A percentile compares a stretch with the other conserved stretches of the same genome.
Conservation (phyloP, 2,113 vertebrate species). For the Tetrax tetrax region DNA sequence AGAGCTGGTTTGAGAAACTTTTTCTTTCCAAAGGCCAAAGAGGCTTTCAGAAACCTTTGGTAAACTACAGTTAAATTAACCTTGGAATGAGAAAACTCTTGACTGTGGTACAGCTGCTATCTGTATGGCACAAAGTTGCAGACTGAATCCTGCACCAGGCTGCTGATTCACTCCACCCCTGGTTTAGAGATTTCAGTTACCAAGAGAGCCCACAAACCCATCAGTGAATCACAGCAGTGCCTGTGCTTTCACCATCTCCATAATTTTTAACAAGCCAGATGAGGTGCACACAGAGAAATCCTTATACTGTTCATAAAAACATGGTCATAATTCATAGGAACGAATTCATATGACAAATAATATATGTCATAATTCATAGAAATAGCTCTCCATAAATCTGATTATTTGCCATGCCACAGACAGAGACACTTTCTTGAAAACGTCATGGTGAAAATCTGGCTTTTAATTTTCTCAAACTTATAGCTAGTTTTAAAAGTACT, state of each 20-base stretch:
- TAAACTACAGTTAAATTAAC: not conserved
- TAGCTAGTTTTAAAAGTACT: not conserved
- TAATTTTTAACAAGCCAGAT: not conserved
- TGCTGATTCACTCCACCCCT: not conserved
- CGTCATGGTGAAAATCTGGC: not conserved
- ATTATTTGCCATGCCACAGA: not conserved
- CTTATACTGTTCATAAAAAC: not conserved
- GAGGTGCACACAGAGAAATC: not conserved
- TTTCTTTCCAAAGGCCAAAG: not conserved
- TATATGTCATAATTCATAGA: not conserved
- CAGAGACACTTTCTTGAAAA: not conserved
- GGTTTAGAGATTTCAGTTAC: not conserved
- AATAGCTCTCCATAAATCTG: not conserved
- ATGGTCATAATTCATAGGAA: too few relatives aligned
- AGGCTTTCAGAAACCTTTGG: not conserved
- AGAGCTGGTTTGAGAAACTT: not conserved
- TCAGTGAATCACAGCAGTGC: not conserved
- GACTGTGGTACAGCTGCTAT: not conserved
- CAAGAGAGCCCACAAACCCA: not conserved
- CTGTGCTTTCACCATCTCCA: not conserved
- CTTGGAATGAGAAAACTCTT: not conserved
- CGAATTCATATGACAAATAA: too few relatives aligned
- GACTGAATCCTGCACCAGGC: not conserved
- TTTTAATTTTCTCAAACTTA: not conserved
- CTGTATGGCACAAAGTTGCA: not conserved